Evolutionary conservation across 92 coral and sea anemone genomes (phyloP).

Genomic region (Pocillopora grandis): DNA sequence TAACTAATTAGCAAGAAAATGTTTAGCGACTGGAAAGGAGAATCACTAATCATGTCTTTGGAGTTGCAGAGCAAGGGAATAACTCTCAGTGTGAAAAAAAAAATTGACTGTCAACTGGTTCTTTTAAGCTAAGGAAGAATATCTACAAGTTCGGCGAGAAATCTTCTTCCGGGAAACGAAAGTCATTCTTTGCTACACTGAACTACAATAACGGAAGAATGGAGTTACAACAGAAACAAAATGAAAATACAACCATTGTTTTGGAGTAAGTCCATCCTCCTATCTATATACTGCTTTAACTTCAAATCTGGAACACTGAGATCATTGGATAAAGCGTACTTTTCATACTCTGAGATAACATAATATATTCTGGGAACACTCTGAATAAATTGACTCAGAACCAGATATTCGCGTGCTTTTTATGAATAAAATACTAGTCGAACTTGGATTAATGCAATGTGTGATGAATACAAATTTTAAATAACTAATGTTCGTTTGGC

Average conservation of each 20-base stretch:
- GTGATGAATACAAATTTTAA: not conserved
- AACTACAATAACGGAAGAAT: no score
- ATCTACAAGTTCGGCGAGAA: not conserved
- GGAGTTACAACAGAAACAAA: not conserved
- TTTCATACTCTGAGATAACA: no score
- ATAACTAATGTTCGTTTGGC: not conserved
- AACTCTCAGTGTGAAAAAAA: no score
- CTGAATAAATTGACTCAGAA: not conserved
- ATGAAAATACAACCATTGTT: not conserved
- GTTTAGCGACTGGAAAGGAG: not conserved
- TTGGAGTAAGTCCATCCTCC: not conserved
- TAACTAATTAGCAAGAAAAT: no score
- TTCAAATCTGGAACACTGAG: not conserved
- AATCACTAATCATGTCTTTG: not conserved
- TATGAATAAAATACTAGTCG: slow-evolving; percentile 8
- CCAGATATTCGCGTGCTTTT: not conserved
- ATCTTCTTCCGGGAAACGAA: no score
- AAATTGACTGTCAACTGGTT: not conserved
- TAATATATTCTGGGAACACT: not conserved
- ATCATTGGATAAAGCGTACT: not conserved
- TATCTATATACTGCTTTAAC: not conserved
- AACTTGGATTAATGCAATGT: slow-evolving; percentile 14
- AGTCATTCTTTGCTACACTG: no score
- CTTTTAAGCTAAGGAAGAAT: not conserved
- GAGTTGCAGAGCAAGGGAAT: not conserved